phyloP scores from a whole-genome alignment of 2,797 vertebrate genomes.

The Potorous gilbertii region DNA sequence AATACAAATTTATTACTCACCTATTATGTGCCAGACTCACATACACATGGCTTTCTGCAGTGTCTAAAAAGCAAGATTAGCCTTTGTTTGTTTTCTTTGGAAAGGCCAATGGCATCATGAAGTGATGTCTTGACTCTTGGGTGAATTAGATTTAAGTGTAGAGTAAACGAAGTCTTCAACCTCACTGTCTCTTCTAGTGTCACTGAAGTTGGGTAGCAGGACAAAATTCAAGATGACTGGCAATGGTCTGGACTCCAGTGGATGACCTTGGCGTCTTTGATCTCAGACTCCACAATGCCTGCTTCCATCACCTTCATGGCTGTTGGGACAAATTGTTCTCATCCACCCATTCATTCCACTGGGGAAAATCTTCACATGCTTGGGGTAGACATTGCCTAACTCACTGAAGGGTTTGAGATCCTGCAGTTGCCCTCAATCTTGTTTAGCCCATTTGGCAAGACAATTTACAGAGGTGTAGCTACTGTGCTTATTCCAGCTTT shows the following conservation, averaged over 20 bases:
- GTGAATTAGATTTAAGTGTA: background rate
- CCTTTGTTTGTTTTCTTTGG: background rate
- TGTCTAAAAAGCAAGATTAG: background rate
- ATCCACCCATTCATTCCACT: background rate
- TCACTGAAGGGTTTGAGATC: too few relatives aligned
- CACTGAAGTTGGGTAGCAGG: background rate
- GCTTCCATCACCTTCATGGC: background rate
- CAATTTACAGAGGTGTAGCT: background rate
- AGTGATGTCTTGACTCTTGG: background rate
- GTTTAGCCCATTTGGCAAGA: background rate
- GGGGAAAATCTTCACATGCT: background rate
- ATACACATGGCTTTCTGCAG: background rate
- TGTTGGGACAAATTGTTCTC: too few relatives aligned
- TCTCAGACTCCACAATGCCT: background rate
- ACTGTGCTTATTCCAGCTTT: background rate
- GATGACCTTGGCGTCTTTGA: background rate
- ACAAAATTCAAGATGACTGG: background rate
- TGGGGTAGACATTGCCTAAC: background rate
- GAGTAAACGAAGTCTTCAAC: background rate
- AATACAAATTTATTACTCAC: background rate
- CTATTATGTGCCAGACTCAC: background rate
- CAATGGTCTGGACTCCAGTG: rapidly evolving
- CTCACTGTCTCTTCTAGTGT: background rate
- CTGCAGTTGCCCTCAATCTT: background rate
- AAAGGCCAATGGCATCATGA: background rate